Evolutionary conservation across 2,888 invertebrate species (phyloP), one percentile per base, ranked within the genome.

Genomic region (Hermaeophaga mercurialis): DNA sequence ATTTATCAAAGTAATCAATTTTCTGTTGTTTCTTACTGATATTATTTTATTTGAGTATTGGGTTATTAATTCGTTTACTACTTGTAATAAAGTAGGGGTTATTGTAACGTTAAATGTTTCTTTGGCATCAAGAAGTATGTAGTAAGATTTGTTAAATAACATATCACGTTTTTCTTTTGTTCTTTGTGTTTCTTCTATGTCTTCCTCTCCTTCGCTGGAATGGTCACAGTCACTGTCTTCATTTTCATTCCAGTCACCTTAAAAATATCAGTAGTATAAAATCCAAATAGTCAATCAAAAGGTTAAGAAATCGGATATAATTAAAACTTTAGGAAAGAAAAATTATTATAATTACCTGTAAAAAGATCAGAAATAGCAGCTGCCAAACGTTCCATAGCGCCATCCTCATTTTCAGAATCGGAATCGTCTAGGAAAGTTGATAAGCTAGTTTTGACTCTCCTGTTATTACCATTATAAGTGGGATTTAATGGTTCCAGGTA

Each of bases 311-410:
- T n/a, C n/a, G n/a, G n/a, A n/a, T n/a, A n/a, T n/a, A n/a, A n/a
- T n/a, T n/a, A n/a, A n/a, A n/a, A n/a, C n/a, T n/a, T n/a, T 22
- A 22, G 22, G 2, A 14, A 5, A 45, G 7, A 8, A 28, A 45
- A 4, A 4, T 8, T 24, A 11, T 22, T 38, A 18, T n/a, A 38
- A 24, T 80, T 77, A 86, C 86, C 88, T 52, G 89, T 89, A 76
- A 92, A 90, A 56, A 92, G 77, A 78, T 89, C 88, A 11, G 86
- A 85, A 60, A 89, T 86, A n/a, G 88, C 88, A 45, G 84, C 84
- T 0, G 87, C 84, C 38, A 90, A 75, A 70, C 88, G 88, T 65
- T 88, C 88, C 78, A 87, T 84, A 1, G 84, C 79, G 0, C 84
- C 85, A 67, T 82, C 85, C 66, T 89, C 89, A 66, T 87, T 87